Evolutionary conservation across 1,140 invertebrate genomes (phyloP).

Genomic region (Telenomus remus): DNA sequence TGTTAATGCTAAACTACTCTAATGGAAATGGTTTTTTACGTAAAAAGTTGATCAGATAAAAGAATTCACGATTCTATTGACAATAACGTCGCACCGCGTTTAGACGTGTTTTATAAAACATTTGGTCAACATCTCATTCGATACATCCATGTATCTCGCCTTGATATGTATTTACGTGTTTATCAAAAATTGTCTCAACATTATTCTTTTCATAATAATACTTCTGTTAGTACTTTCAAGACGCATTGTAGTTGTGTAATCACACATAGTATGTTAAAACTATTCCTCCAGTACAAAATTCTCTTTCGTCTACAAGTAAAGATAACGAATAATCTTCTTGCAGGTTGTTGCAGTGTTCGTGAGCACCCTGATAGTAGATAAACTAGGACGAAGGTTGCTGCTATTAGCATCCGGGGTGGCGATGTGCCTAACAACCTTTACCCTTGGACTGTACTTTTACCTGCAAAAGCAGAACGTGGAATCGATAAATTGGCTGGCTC

Average conservation of each 20-base stretch:
- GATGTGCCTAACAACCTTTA: constrained; percentile 79
- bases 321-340: constrained; percentile 4
- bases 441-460: constrained; percentile 81
- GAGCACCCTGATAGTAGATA: constrained; percentile 85
- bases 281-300: too few relatives aligned
- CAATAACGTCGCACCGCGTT: neutral
- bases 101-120: too few relatives aligned
- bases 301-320: neutral
- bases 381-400: constrained; percentile 82
- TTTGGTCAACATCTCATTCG: too few relatives aligned
- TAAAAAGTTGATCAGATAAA: constrained; percentile 27
- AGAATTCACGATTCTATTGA: neutral
- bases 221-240: constrained; percentile 19
- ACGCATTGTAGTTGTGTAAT: neutral
- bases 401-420: constrained; percentile 79
- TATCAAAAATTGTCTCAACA: constrained; percentile 17
- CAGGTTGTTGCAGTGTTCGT: constrained; percentile 84
- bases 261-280: too few relatives aligned
- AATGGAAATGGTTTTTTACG: constrained; percentile 21
- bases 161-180: constrained; percentile 9
- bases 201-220: constrained; percentile 26
- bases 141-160: constrained; percentile 27
- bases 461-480: constrained; percentile 74
- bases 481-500: constrained; percentile 82
- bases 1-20: constrained; percentile 4